Percentiles rank a stretch among this genome's conserved stretches.
phyloP scores from a whole-genome alignment of 2,797 vertebrate species.

The Anguilla obscura region DNA sequence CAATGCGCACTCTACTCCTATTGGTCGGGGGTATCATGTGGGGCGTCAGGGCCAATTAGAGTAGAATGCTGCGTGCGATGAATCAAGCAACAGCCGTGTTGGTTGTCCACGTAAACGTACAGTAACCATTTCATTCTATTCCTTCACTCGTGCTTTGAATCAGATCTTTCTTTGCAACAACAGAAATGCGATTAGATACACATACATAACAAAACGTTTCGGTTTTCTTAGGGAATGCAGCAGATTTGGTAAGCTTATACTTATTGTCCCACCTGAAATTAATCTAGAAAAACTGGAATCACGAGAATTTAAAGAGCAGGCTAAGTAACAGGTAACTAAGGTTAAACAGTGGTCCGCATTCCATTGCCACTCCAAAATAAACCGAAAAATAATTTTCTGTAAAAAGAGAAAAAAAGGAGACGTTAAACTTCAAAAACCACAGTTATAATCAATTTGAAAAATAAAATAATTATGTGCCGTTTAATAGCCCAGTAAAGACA shows the following conservation, averaged over 20 bases:
- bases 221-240: background rate
- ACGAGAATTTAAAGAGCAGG: background rate
- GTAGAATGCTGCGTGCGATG: background rate
- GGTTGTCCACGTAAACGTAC: background rate
- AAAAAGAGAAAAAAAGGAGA: background rate
- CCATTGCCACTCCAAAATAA: background rate
- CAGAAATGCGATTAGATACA: background rate
- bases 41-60: background rate
- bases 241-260: background rate
- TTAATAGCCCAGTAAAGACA: background rate
- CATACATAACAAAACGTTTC: background rate
- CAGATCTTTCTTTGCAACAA: background rate
- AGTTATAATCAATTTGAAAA: background rate
- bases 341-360: background rate
- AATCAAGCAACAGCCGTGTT: background rate
- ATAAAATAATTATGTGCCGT: background rate
- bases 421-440: background rate
- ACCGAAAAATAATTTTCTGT: background rate
- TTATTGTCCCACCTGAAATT: background rate
- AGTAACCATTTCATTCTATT: background rate
- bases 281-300: background rate
- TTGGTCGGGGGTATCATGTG: background rate
- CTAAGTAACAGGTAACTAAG: background rate
- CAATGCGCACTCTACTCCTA: background rate
- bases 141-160: background rate